Conservation (phyloP, 2,888 invertebrate species). For the Napeogenes inachia region DNA sequence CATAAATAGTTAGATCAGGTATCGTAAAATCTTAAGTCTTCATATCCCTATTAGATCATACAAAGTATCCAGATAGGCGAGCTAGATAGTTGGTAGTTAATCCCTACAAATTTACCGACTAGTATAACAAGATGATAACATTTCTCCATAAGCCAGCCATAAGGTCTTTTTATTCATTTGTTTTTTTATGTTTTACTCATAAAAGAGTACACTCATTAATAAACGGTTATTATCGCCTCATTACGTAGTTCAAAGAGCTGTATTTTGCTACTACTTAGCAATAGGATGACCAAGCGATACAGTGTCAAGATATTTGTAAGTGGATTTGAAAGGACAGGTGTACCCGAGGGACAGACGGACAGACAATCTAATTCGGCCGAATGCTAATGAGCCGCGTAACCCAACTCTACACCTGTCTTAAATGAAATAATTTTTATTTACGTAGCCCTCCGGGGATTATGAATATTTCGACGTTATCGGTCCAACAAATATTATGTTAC, state of each 20-base stretch:
- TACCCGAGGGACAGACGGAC: conserved; percentile 51
- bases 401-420: conserved; percentile 70
- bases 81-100: too few relatives aligned
- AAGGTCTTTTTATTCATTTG: too few relatives aligned
- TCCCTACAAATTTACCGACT: too few relatives aligned
- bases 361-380: conserved; percentile 62
- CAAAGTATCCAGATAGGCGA: too few relatives aligned
- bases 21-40: too few relatives aligned
- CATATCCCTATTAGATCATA: too few relatives aligned
- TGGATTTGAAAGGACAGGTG: conserved; percentile 56
- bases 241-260: conserved; percentile 18
- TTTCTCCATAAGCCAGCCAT: too few relatives aligned
- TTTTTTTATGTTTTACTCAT: too few relatives aligned
- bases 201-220: conserved; percentile 5
- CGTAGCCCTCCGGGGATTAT: conserved; percentile 67
- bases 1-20: too few relatives aligned
- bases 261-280: conserved; percentile 48
- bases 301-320: conserved; percentile 55
- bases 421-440: conserved; percentile 72
- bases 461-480: conserved; percentile 65
- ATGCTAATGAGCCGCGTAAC: conserved; percentile 69
- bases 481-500: conserved; percentile 62
- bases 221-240: conserved; percentile 9
- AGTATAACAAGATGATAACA: too few relatives aligned
- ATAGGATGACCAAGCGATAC: conserved; percentile 56